A percentile compares a stretch with the other conserved stretches of the same genome.
phyloP scores from a whole-genome alignment of 1,140 invertebrate genomes.

The Argopecten irradians region DNA sequence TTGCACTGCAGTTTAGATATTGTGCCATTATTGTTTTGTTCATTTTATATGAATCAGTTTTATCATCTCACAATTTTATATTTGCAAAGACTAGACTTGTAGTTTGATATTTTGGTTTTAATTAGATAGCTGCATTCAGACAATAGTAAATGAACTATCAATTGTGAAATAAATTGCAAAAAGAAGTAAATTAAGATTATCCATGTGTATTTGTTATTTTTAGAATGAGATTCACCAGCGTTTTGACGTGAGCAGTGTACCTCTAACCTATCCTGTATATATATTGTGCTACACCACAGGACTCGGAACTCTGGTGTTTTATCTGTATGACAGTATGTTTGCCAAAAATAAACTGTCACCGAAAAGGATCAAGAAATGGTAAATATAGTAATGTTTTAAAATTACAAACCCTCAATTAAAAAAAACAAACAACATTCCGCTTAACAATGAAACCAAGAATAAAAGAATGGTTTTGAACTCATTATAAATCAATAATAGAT shows the following conservation, averaged over 20 bases:
- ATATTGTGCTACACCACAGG: slow-evolving; percentile 62
- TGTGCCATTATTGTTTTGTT: too few species aligned
- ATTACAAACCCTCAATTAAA: background rate
- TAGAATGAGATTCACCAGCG: slow-evolving; percentile 62
- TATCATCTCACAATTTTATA: too few species aligned
- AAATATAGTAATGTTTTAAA: slow-evolving; percentile 24
- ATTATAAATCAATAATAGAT: background rate
- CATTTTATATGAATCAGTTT: too few species aligned
- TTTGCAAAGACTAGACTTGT: too few species aligned
- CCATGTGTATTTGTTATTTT: slow-evolving; percentile 12
- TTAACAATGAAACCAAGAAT: background rate
- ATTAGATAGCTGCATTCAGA: too few species aligned
- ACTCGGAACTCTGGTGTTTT: slow-evolving; percentile 67
- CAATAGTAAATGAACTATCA: too few species aligned
- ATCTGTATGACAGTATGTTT: slow-evolving; percentile 70
- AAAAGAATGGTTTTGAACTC: background rate
- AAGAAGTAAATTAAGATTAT: too few species aligned
- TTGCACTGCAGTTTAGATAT: too few species aligned
- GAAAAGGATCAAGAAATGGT: slow-evolving; percentile 72
- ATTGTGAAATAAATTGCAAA: too few species aligned
- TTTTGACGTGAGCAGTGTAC: slow-evolving; percentile 62
- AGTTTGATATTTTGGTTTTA: too few species aligned
- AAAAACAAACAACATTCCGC: background rate
- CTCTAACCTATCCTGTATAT: slow-evolving; percentile 62
- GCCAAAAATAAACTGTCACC: slow-evolving; percentile 72